phyloP scores from a whole-genome alignment of 2,797 vertebrate species.

The Leptoclinus maculatus region DNA sequence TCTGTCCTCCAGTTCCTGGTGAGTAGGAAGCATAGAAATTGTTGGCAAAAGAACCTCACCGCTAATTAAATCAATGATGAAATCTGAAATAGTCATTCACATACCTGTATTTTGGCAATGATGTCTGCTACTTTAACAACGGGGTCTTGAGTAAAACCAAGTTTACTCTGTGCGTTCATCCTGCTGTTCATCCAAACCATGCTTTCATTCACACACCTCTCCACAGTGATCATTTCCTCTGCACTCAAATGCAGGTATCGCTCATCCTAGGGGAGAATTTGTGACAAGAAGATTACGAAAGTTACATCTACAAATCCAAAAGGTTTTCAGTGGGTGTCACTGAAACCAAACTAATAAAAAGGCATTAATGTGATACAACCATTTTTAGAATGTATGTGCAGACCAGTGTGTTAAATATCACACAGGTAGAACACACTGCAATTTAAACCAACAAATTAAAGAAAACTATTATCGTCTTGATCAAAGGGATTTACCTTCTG shows the following conservation, averaged over 20 bases:
- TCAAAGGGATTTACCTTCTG: slow-evolving; percentile 86
- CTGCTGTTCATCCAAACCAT: slow-evolving; percentile 94
- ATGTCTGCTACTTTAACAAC: slow-evolving; percentile 94
- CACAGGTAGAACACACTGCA: not conserved
- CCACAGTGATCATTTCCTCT: slow-evolving; percentile 89
- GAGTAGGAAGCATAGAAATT: not conserved
- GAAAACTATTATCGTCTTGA: not conserved
- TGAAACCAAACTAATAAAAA: not conserved
- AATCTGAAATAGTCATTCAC: slow-evolving; percentile 4
- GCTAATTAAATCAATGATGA: not conserved
- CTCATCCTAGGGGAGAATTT: slow-evolving; percentile 86
- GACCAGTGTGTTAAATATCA: slow-evolving; percentile 2
- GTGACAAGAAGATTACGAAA: not conserved
- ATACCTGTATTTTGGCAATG: slow-evolving; percentile 91
- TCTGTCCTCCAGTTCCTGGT: slow-evolving; percentile 89
- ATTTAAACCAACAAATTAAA: not conserved
- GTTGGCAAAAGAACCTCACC: slow-evolving; percentile 6
- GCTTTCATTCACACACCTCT: slow-evolving; percentile 88
- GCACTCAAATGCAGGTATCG: slow-evolving; percentile 88
- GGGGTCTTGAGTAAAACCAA: slow-evolving; percentile 90
- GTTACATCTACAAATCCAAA: slow-evolving; percentile 2
- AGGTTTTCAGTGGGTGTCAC: not conserved
- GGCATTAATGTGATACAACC: not conserved
- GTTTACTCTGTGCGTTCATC: slow-evolving; percentile 94
- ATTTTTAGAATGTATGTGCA: not conserved